A percentile compares a stretch with the other conserved stretches of the same genome.
phyloP scores from a whole-genome alignment of 1,140 invertebrate species.

The Atta texana region DNA sequence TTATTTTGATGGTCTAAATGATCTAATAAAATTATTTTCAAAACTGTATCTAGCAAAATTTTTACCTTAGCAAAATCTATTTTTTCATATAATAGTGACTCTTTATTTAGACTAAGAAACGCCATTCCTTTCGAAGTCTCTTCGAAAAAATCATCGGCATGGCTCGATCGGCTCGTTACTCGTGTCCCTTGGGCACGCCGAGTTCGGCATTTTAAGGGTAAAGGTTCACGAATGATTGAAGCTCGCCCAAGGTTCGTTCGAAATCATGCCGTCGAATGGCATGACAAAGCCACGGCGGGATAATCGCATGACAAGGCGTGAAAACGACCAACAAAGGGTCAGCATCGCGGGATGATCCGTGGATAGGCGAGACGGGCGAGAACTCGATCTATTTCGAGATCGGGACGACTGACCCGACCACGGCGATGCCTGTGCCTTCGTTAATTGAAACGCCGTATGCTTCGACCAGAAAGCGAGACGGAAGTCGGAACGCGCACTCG shows the following conservation, averaged over 20 bases:
- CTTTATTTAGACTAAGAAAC: neutral
- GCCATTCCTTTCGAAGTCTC: neutral
- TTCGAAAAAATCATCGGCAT: neutral
- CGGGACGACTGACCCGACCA: conserved; percentile 46
- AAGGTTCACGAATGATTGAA: conserved; percentile 46
- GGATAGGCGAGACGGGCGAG: conserved; percentile 52
- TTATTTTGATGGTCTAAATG: no score
- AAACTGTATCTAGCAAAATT: no score
- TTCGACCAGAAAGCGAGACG: conserved; percentile 75
- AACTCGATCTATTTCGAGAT: conserved; percentile 74
- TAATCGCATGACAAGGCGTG: conserved; percentile 41
- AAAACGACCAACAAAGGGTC: conserved; percentile 45
- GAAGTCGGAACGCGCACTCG: conserved; percentile 37
- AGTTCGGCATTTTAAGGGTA: conserved; percentile 19
- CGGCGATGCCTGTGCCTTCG: conserved; percentile 40
- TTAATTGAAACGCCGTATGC: conserved; percentile 76
- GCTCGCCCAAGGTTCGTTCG: conserved; percentile 16
- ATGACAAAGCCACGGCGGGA: conserved; percentile 16
- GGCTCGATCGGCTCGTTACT: neutral
- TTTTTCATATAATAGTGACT: neutral
- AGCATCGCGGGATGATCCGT: conserved; percentile 25
- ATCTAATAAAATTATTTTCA: no score
- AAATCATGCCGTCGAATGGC: conserved; percentile 24
- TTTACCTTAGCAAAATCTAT: no score
- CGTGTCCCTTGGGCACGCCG: neutral